Evolutionary conservation across 2,797 vertebrate species (phyloP).

Genomic region (Merluccius polli): DNA sequence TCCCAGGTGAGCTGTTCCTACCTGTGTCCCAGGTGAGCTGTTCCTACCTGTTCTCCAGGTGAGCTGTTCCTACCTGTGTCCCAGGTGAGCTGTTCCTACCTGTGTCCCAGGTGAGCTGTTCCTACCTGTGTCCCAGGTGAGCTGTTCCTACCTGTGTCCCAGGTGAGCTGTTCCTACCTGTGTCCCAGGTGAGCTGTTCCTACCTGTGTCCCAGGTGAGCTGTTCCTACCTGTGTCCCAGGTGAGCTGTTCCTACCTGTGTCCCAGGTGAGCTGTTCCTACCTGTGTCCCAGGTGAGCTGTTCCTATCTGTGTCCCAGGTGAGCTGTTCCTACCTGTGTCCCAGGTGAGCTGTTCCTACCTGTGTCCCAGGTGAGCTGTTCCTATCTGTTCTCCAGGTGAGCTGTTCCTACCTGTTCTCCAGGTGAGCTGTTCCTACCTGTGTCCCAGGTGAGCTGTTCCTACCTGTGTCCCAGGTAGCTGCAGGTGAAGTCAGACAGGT

Average conservation of each 20-base stretch:
- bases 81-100: background rate
- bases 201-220: constrained; percentile 1
- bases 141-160: constrained; percentile 39
- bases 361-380: background rate
- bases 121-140: constrained; percentile 50
- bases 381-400: background rate
- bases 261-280: constrained; percentile 4
- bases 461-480: constrained; percentile 65
- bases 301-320: background rate
- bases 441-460: constrained; percentile 61
- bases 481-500: constrained; percentile 76
- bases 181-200: background rate
- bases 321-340: background rate
- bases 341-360: background rate
- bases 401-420: background rate
- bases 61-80: background rate
- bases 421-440: constrained; percentile 22
- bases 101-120: background rate
- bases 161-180: constrained; percentile 58
- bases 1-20: background rate
- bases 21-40: background rate
- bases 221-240: background rate
- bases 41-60: background rate
- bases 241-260: background rate
- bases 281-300: constrained; percentile 63